A percentile compares a stretch with the other conserved stretches of the same genome.
Conservation (phyloP, 1,140 invertebrate species). For the Marisa cornuarietis region DNA sequence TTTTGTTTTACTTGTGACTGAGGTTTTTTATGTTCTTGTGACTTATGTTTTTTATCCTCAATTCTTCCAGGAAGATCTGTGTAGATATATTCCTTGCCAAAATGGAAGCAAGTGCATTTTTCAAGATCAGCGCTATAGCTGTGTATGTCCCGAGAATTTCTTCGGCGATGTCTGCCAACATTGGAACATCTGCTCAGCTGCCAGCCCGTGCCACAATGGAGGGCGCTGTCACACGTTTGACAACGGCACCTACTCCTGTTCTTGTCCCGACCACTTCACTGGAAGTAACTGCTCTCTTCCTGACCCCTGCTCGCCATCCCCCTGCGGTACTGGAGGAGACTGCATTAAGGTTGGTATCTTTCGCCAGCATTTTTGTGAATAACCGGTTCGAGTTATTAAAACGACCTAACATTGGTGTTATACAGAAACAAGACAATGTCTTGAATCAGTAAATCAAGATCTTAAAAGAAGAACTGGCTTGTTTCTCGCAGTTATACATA, state of each 20-base stretch:
- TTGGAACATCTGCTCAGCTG: slow-evolving; percentile 58
- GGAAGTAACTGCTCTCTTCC: slow-evolving; percentile 36
- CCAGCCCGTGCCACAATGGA: slow-evolving; percentile 85
- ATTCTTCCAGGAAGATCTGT: slow-evolving; percentile 34
- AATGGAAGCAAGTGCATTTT: slow-evolving; percentile 44
- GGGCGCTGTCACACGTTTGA: slow-evolving; percentile 76
- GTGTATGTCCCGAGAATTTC: slow-evolving; percentile 57
- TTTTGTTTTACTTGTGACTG: too few species aligned
- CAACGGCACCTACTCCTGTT: slow-evolving; percentile 41
- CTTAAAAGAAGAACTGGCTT: too few species aligned
- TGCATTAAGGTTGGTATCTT: slow-evolving; percentile 41
- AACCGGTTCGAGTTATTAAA: not conserved
- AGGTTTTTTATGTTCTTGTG: too few species aligned
- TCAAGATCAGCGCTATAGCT: slow-evolving; percentile 44
- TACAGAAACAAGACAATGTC: too few species aligned
- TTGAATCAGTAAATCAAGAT: too few species aligned
- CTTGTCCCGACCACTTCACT: slow-evolving; percentile 82
- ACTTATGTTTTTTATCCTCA: not conserved
- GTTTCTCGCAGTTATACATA: too few species aligned
- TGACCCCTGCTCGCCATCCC: slow-evolving; percentile 42
- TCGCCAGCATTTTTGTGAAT: too few species aligned
- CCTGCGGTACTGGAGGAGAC: slow-evolving; percentile 60
- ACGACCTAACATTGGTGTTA: too few species aligned
- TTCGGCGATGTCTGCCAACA: slow-evolving; percentile 60
- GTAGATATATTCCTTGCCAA: slow-evolving; percentile 42